phyloP scores from a whole-genome alignment of 2,797 vertebrate species.

The Bovichtus diacanthus region DNA sequence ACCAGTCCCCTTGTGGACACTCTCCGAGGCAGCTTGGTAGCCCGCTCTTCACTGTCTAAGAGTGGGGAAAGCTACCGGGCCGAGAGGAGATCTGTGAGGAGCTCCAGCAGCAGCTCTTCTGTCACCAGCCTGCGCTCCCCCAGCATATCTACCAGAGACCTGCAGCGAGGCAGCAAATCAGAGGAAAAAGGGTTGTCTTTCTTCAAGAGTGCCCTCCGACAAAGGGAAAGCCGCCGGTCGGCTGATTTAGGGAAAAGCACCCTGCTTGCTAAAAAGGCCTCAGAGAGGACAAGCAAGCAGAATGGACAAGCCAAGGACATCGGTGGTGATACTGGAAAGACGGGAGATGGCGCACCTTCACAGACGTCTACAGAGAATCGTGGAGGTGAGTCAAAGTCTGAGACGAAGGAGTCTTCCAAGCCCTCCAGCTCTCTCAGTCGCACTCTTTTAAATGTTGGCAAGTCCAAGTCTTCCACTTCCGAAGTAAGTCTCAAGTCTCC shows the following conservation, averaged over 20 bases:
- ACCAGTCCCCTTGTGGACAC: conserved; percentile 88
- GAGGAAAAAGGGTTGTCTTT: conserved; percentile 98
- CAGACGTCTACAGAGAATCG: conserved; percentile 74
- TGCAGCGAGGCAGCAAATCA: conserved; percentile 92
- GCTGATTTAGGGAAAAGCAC: conserved; percentile 94
- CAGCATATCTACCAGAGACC: conserved; percentile 80
- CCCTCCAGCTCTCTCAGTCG: conserved; percentile 88
- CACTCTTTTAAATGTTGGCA: conserved; percentile 90
- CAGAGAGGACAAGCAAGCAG: conserved; percentile 85
- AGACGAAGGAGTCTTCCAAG: conserved; percentile 86
- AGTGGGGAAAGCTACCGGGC: conserved; percentile 69
- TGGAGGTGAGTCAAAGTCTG: conserved; percentile 68
- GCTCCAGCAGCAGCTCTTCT: conserved; percentile 91
- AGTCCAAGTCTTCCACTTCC: conserved; percentile 93
- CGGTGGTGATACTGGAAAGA: conserved; percentile 64
- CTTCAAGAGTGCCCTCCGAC: conserved; percentile 94
- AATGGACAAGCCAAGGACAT: conserved; percentile 82
- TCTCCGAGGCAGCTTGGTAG: conserved; percentile 76
- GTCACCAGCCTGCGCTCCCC: conserved; percentile 94
- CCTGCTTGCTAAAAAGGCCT: conserved; percentile 89
- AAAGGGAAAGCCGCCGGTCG: conserved; percentile 94
- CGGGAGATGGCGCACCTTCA: conserved; percentile 49
- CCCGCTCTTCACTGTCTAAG: conserved; percentile 83
- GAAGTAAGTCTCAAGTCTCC: conserved; percentile 86
- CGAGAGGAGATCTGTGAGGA: conserved; percentile 88